Conservation (phyloP, 2,797 vertebrate species). For the Staurois parvus region DNA sequence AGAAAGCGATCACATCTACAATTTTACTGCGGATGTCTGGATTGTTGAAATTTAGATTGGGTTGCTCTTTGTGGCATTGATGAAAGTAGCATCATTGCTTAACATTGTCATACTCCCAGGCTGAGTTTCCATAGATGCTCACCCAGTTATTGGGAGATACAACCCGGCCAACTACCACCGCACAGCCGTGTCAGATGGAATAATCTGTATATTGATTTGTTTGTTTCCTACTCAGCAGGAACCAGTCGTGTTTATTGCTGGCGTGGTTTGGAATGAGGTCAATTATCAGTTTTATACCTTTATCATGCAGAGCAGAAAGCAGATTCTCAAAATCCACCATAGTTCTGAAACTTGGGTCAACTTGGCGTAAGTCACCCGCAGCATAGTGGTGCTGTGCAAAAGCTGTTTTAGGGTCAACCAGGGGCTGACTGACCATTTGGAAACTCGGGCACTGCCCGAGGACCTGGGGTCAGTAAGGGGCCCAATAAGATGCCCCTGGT, state of each 20-base stretch:
- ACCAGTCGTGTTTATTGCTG: slow-evolving; percentile 91
- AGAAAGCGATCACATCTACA: too few species aligned
- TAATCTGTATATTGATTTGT: slow-evolving; percentile 87
- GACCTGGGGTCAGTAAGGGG: too few species aligned
- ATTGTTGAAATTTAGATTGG: slow-evolving; percentile 91
- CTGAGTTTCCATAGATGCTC: slow-evolving; percentile 87
- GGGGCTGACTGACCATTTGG: too few species aligned
- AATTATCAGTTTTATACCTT: slow-evolving; percentile 92
- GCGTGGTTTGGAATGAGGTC: slow-evolving; percentile 98
- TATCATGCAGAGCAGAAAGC: slow-evolving; percentile 86
- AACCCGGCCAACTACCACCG: slow-evolving; percentile 43
- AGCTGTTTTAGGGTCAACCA: too few species aligned
- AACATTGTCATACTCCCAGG: slow-evolving; percentile 89
- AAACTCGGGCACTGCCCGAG: too few species aligned
- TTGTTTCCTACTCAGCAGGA: slow-evolving; percentile 85
- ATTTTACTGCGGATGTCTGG: slow-evolving; percentile 86
- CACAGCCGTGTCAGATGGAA: slow-evolving; percentile 92
- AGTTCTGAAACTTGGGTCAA: slow-evolving; percentile 92
- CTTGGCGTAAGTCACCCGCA: slow-evolving; percentile 87
- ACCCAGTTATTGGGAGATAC: slow-evolving; percentile 96
- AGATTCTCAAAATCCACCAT: slow-evolving; percentile 93
- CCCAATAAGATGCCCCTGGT: too few species aligned
- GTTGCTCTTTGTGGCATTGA: slow-evolving; percentile 93
- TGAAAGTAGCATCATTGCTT: slow-evolving; percentile 94
- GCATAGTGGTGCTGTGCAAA: too few species aligned